Conservation (phyloP, 1,140 invertebrate species). For the Propsilocerus akamusi region DNA sequence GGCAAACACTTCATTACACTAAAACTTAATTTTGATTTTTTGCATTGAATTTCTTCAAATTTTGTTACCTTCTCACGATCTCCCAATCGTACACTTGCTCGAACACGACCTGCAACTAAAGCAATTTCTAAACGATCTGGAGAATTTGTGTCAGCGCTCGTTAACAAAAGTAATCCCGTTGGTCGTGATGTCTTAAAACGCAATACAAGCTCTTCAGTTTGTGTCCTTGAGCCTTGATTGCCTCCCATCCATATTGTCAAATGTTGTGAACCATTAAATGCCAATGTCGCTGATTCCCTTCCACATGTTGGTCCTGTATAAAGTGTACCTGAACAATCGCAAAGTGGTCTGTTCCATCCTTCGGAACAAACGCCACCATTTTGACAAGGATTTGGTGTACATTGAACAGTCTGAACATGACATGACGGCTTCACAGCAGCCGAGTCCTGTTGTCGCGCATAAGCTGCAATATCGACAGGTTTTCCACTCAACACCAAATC, state of each 20-base stretch:
- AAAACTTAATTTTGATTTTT: too few relatives aligned
- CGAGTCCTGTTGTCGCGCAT: constrained; percentile 80
- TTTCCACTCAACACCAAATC: constrained; percentile 87
- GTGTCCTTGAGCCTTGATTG: constrained; percentile 61
- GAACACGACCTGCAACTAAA: constrained; percentile 58
- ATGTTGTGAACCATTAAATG: constrained; percentile 76
- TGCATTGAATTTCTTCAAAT: too few relatives aligned
- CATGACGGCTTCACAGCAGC: constrained; percentile 72
- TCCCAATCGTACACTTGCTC: constrained; percentile 62
- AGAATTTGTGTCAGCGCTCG: constrained; percentile 48
- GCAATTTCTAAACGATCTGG: constrained; percentile 66
- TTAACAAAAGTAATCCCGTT: constrained; percentile 49
- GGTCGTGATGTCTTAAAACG: constrained; percentile 71
- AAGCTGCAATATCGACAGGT: constrained; percentile 74
- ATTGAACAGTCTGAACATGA: constrained; percentile 62
- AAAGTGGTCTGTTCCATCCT: constrained; percentile 92
- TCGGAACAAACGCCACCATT: constrained; percentile 79
- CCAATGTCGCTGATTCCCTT: constrained; percentile 73
- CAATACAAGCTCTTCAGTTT: constrained; percentile 80
- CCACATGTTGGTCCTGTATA: constrained; percentile 85
- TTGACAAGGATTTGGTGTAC: constrained; percentile 68
- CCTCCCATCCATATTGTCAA: constrained; percentile 47
- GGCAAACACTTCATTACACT: too few relatives aligned
- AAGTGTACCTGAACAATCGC: constrained; percentile 80
- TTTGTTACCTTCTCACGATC: constrained; percentile 61